Conservation (phyloP, 2,888 invertebrate species). For the Aphodius sticticus region DNA sequence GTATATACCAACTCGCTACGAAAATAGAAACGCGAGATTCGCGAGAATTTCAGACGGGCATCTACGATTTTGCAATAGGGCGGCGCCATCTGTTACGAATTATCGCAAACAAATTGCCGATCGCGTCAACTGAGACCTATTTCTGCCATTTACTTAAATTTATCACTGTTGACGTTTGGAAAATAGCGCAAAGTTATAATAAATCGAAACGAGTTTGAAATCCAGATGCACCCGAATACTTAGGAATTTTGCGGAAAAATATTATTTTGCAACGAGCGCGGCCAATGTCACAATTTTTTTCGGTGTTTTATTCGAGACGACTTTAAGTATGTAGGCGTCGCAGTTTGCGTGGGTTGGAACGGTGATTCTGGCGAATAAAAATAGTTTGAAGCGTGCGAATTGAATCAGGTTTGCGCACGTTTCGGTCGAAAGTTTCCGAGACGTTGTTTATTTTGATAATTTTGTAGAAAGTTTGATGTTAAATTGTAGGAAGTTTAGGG, state of each 20-base stretch:
- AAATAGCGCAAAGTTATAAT: background rate
- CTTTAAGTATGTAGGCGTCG: background rate
- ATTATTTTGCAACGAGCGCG: background rate
- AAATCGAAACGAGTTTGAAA: background rate
- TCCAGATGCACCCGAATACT: background rate
- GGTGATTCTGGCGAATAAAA: background rate
- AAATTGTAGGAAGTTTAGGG: background rate
- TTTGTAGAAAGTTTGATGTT: background rate
- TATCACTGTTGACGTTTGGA: background rate
- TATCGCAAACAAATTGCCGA: background rate
- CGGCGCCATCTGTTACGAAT: slow-evolving; percentile 4
- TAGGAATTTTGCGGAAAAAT: background rate
- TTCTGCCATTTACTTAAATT: background rate
- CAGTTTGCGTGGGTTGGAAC: background rate
- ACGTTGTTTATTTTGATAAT: background rate
- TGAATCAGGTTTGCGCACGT: slow-evolving; percentile 4
- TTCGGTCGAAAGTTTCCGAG: background rate
- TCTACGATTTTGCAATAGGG: background rate
- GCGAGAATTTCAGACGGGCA: background rate
- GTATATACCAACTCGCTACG: background rate
- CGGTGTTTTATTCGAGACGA: background rate
- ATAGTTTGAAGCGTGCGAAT: background rate
- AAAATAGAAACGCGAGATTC: background rate
- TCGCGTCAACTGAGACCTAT: background rate
- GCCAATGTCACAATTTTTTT: background rate